These are phyloP conservation scores for Hippocampus kuda DNA, from an alignment of 2,797 vertebrate species.

Conservation along the genomic window DNA sequence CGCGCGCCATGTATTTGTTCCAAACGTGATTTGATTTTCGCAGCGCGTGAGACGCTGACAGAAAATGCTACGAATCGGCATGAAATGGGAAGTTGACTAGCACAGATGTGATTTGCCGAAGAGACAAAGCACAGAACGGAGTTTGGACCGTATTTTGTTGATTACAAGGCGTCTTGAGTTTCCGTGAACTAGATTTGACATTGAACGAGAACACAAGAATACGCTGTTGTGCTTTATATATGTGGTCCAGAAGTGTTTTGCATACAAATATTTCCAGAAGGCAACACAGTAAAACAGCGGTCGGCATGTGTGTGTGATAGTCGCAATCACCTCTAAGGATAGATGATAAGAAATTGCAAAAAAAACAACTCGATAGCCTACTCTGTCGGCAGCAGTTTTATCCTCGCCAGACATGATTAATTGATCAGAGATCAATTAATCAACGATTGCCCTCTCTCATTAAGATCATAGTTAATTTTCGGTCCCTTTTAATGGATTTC, in stretches of 20 bases:
- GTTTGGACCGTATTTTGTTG: background rate
- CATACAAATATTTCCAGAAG: background rate
- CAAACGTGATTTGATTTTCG: background rate
- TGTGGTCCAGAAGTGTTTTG: background rate
- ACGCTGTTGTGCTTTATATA: background rate
- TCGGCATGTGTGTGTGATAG: background rate
- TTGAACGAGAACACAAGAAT: background rate
- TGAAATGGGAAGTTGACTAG: conserved; percentile 1
- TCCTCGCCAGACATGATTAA: too few species aligned
- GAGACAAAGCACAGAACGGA: background rate
- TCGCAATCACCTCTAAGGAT: too few species aligned
- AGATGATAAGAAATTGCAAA: too few species aligned
- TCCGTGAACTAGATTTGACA: background rate
- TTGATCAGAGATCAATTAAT: background rate
- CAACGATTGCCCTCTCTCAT: background rate
- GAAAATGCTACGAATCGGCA: background rate
- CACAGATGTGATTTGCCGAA: background rate
- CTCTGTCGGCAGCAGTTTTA: background rate
- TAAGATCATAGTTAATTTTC: background rate
- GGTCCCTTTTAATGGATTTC: background rate
- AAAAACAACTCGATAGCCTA: too few species aligned
- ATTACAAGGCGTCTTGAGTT: background rate
- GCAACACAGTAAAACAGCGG: background rate
- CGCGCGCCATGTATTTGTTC: background rate
- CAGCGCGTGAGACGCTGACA: background rate